Evolutionary conservation across 2,888 invertebrate genomes (phyloP), one percentile per base, ranked within the genome.

Genomic region (Xylocampa areola): DNA sequence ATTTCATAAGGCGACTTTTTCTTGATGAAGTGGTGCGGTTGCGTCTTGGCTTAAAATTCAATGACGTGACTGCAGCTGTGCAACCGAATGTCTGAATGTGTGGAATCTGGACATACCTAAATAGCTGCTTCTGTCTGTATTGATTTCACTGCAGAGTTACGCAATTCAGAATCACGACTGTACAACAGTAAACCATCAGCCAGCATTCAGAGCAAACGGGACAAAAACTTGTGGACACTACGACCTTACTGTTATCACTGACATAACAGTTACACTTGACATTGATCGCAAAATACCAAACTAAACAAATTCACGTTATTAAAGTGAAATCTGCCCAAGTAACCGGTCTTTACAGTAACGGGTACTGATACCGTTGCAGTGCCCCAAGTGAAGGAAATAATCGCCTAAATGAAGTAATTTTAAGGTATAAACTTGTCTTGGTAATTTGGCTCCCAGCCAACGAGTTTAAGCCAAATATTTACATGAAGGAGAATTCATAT

Each of bases 401-500:
- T 66, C 55, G 52, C 59, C 55, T 64, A 68, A 70, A 73, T 62
- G 48, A 66, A 75, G 67, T 68, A 67, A 73, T 73, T 71, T 68
- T 55, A 68, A 79, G 73, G 73, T 52, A 68, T 59, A 60, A 60
- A 60, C 55, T 66, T 47, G 64, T 75, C 76, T 71, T 40, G 35
- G 65, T 68, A 65, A 60, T 69, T 81, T 88, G 89, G 89, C 84
- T 45, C 17, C 33, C 29, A 50, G 81, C 84, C 88, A 88, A 78
- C 19, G 64, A 70, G 77, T 82, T 78, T 77, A 82, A 83, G 78
- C 80, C 82, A 83, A 82, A 84, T 81, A 85, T 88, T 87, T 82
- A 79, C 78, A 77, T 75, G 75, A 76, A 64, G 60, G 64, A 59
- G 69, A 71, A 64, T 72, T 68, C 60, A 64, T 71, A 70, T 70